Conservation (phyloP, 2,113 vertebrate species). For the Aviceda subcristata region DNA sequence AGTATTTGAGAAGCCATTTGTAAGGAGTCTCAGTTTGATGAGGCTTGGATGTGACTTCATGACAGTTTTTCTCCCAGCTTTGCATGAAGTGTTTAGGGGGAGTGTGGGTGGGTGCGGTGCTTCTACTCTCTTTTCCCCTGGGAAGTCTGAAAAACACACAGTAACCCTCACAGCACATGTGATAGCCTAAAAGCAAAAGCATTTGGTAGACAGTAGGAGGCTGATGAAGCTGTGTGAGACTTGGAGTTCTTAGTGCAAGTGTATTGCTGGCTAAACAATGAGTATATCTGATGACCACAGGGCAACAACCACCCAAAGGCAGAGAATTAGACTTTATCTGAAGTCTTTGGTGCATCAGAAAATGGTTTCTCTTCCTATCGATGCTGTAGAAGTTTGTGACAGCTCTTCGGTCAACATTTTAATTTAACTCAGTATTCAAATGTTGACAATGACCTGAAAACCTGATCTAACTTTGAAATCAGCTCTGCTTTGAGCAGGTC, state of each 20-base stretch:
- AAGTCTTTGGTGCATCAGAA: not conserved
- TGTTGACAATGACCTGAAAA: not conserved
- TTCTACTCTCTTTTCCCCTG: not conserved
- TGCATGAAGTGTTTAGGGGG: not conserved
- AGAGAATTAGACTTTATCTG: not conserved
- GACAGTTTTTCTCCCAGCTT: not conserved
- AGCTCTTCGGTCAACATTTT: not conserved
- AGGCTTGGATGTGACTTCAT: not conserved
- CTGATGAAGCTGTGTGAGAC: not conserved
- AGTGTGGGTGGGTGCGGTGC: not conserved
- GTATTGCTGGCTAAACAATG: fast-evolving
- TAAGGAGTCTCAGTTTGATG: not conserved
- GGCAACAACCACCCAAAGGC: not conserved
- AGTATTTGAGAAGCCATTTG: not conserved
- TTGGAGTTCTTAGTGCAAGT: not conserved
- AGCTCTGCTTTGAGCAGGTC: not conserved
- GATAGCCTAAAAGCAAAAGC: not conserved
- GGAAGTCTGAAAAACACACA: not conserved
- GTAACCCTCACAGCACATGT: not conserved
- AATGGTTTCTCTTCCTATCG: not conserved
- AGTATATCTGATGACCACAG: not conserved
- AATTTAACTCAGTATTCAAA: not conserved
- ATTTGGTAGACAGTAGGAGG: not conserved
- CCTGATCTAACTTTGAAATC: not conserved
- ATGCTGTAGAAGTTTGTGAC: not conserved